Percentiles rank a stretch among this genome's conserved stretches.
phyloP scores from a whole-genome alignment of 2,113 vertebrate species.

The Carettochelys insculpta region DNA sequence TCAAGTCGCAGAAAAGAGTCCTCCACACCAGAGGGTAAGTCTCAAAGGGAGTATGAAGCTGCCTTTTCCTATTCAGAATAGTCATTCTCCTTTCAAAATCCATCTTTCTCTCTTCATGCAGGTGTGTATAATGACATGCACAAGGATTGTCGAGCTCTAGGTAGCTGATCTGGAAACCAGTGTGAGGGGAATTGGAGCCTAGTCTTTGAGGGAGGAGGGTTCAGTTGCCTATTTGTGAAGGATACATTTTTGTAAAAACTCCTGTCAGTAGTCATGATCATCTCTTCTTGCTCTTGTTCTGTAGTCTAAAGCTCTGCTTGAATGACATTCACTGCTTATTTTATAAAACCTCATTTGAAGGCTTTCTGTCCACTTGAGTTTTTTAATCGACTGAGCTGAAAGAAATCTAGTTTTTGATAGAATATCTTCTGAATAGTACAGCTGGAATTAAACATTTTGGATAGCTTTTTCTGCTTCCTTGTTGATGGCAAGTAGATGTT shows the following conservation, averaged over 20 bases:
- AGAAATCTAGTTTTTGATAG: background rate
- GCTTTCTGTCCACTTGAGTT: background rate
- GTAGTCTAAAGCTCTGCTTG: background rate
- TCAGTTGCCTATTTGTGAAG: background rate
- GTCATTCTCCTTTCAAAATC: fast-evolving
- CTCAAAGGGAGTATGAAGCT: background rate
- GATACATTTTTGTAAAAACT: background rate
- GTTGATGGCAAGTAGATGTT: background rate
- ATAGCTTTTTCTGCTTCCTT: background rate
- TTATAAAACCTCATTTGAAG: background rate
- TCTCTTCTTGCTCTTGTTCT: background rate
- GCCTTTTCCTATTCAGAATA: background rate
- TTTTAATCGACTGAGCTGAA: background rate
- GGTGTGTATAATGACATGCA: background rate
- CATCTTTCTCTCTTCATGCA: background rate
- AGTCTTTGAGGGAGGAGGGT: background rate
- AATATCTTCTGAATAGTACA: background rate
- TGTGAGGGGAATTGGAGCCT: background rate
- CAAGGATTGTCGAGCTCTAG: background rate
- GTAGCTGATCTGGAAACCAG: too few relatives aligned
- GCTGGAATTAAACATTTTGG: background rate
- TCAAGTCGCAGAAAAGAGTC: slow-evolving; percentile 94
- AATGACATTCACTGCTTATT: background rate
- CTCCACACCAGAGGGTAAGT: slow-evolving; percentile 91
- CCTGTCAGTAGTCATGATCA: background rate